These are phyloP conservation scores for Rhagonycha lutea DNA, from an alignment of 2,888 invertebrate genomes.

Conservation along the genomic window DNA sequence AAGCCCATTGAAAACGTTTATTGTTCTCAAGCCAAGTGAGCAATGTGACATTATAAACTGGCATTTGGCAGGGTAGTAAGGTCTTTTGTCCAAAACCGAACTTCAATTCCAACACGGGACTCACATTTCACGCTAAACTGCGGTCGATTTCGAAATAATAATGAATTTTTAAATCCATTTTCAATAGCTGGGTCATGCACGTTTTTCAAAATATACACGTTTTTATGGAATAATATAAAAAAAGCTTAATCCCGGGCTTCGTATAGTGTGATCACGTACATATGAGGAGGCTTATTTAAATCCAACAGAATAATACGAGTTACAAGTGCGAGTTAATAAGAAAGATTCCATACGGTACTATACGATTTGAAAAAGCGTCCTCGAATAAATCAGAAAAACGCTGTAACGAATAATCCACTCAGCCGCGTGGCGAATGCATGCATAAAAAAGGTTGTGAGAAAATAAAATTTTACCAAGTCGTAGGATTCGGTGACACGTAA, in stretches of 20 bases:
- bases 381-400: not conserved
- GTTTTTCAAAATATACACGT: slow-evolving; percentile 10
- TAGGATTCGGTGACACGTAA: slow-evolving; percentile 27
- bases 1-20: slow-evolving; percentile 18
- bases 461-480: slow-evolving; percentile 6
- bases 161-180: slow-evolving; percentile 32
- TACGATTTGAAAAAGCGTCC: slow-evolving; percentile 1
- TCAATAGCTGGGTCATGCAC: slow-evolving; percentile 17
- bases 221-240: slow-evolving; percentile 1
- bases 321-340: slow-evolving; percentile 4
- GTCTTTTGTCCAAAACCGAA: slow-evolving; percentile 32
- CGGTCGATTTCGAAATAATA: slow-evolving; percentile 36
- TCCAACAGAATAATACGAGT: not conserved
- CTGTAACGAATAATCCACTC: slow-evolving; percentile 12
- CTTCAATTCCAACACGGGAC: slow-evolving; percentile 29
- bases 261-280: slow-evolving; percentile 15
- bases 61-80: slow-evolving; percentile 32
- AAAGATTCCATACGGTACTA: slow-evolving; percentile 6
- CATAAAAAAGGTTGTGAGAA: slow-evolving; percentile 17
- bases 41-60: slow-evolving; percentile 36
- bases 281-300: slow-evolving; percentile 9
- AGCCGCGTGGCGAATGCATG: slow-evolving; percentile 7
- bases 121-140: slow-evolving; percentile 34
- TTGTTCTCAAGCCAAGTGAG: slow-evolving; percentile 35
- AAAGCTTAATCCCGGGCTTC: slow-evolving; percentile 9